Percentiles rank a stretch among this genome's conserved stretches.
phyloP scores from a whole-genome alignment of 2,888 invertebrate species.

The Leptothorax acervorum region DNA sequence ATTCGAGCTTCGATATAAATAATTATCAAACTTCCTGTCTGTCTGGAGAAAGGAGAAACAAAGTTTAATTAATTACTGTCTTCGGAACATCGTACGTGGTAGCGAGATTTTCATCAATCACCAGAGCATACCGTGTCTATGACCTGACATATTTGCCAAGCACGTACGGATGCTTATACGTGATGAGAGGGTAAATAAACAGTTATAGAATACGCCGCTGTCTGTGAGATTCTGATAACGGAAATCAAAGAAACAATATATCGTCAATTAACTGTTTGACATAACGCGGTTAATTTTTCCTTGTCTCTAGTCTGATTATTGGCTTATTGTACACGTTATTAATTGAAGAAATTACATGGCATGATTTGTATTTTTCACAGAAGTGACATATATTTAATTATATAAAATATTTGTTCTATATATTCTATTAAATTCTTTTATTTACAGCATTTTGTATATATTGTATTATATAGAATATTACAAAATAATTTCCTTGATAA shows the following conservation, averaged over 20 bases:
- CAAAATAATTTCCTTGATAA: neutral
- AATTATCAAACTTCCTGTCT: neutral
- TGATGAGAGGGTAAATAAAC: conserved; percentile 35
- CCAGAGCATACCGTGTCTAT: conserved; percentile 3
- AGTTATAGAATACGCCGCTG: neutral
- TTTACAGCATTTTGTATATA: neutral
- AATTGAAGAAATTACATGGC: neutral
- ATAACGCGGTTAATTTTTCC: conserved; percentile 10
- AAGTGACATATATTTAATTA: neutral
- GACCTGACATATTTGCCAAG: conserved; percentile 30
- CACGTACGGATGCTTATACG: neutral
- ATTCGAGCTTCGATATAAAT: neutral
- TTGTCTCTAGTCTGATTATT: conserved; percentile 50
- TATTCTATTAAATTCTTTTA: neutral
- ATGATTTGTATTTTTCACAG: neutral
- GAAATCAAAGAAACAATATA: conserved; percentile 15
- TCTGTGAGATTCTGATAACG: conserved; percentile 7
- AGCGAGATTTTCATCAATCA: conserved; percentile 39
- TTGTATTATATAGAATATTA: neutral
- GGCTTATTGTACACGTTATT: neutral
- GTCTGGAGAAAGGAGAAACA: neutral
- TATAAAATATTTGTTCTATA: neutral
- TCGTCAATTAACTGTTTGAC: conserved; percentile 12
- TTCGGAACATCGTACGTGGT: conserved; percentile 7
- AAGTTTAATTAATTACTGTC: conserved; percentile 31